A percentile compares a stretch with the other conserved stretches of the same genome.
phyloP scores from a whole-genome alignment of 1,140 invertebrate genomes.

The Philotrypesis tridentata region DNA sequence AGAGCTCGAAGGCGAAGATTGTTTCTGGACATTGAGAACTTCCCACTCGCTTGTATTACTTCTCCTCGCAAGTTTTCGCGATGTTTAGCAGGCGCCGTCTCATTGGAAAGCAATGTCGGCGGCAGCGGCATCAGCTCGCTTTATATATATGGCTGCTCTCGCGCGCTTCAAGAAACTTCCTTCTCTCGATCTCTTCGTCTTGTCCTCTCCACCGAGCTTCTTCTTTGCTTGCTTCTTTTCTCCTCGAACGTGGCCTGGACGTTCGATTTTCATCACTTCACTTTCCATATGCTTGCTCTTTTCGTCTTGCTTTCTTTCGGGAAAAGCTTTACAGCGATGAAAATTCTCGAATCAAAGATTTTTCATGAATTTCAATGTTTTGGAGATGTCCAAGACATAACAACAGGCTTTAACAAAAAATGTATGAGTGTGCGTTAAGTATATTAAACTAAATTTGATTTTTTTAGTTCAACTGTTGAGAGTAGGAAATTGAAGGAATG shows the following conservation, averaged over 20 bases:
- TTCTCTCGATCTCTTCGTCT: slow-evolving; percentile 7
- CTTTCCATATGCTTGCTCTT: neutral
- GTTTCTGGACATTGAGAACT: slow-evolving; percentile 64
- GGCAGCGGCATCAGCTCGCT: slow-evolving; percentile 3
- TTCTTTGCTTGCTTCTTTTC: neutral
- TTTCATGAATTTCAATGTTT: too few species aligned
- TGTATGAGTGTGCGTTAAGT: too few species aligned
- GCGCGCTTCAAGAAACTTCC: slow-evolving; percentile 31
- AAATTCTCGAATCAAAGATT: too few species aligned
- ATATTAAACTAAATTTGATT: too few species aligned
- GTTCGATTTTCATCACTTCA: neutral
- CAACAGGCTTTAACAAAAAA: too few species aligned
- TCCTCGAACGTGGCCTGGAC: neutral
- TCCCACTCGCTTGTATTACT: slow-evolving; percentile 61
- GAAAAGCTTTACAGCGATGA: too few species aligned
- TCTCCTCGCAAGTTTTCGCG: slow-evolving; percentile 52
- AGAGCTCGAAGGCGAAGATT: slow-evolving; percentile 52
- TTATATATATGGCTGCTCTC: slow-evolving; percentile 25
- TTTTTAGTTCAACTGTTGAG: too few species aligned
- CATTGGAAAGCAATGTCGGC: slow-evolving; percentile 31
- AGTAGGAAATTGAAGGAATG: too few species aligned
- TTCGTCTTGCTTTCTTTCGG: neutral
- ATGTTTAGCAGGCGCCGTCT: slow-evolving; percentile 54
- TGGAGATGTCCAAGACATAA: too few species aligned
- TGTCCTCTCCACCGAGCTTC: neutral